Evolutionary conservation across 2,797 vertebrate genomes (phyloP).

Genomic region (Thalassophryne amazonica): DNA sequence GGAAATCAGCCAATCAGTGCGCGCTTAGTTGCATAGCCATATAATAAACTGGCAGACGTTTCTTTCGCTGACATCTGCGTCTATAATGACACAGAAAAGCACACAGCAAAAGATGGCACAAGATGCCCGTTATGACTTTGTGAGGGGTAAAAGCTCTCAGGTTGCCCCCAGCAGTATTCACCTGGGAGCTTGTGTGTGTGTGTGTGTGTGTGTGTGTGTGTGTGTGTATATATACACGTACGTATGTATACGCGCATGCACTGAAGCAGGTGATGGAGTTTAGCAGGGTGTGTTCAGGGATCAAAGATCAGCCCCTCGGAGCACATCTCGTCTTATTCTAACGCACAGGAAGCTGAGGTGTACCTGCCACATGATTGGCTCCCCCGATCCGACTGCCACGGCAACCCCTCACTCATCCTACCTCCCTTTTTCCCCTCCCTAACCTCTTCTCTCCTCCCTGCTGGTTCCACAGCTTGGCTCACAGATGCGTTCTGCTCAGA

Average conservation of each 20-base stretch:
- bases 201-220: neutral
- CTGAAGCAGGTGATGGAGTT: slow-evolving; percentile 72
- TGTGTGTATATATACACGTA: slow-evolving; percentile 1
- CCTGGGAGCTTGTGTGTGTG: slow-evolving; percentile 50
- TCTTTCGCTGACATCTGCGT: slow-evolving; percentile 34
- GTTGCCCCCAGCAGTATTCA: slow-evolving; percentile 60
- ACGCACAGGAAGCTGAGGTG: slow-evolving; percentile 45
- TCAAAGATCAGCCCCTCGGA: slow-evolving; percentile 70
- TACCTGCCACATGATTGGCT: slow-evolving; percentile 54
- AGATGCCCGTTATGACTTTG: slow-evolving; percentile 64
- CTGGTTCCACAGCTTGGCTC: slow-evolving; percentile 57
- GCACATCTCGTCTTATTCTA: slow-evolving; percentile 63
- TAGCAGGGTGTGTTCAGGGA: slow-evolving; percentile 69
- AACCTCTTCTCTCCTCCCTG: slow-evolving; percentile 6
- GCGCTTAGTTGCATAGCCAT: too few relatives aligned
- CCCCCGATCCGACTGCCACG: slow-evolving; percentile 54
- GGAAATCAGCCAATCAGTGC: too few relatives aligned
- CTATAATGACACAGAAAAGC: slow-evolving; percentile 43
- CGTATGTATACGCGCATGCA: slow-evolving; percentile 34
- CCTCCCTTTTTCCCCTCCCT: slow-evolving; percentile 41
- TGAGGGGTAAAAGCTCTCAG: slow-evolving; percentile 65
- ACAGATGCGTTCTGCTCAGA: slow-evolving; percentile 75
- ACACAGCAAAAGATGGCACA: slow-evolving; percentile 9
- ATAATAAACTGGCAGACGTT: too few relatives aligned
- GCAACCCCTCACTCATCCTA: slow-evolving; percentile 66